These are phyloP conservation scores for Leucoraja ocellata DNA, from an alignment of 2,797 vertebrate genomes.

Conservation along the genomic window DNA sequence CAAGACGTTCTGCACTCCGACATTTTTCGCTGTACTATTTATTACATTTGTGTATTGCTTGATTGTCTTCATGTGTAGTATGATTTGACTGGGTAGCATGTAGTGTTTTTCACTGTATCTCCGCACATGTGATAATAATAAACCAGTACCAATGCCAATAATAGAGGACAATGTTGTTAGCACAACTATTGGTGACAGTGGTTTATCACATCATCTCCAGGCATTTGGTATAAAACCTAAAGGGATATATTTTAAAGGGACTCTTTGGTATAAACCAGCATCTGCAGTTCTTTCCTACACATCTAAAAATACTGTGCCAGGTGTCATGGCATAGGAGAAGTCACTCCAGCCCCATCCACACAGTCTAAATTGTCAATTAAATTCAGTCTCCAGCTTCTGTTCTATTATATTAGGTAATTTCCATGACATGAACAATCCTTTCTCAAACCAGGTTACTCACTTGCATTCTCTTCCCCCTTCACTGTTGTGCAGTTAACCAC, in stretches of 20 bases:
- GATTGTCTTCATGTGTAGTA: no score
- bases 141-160: no score
- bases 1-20: no score
- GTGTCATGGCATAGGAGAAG: no score
- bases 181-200: not conserved
- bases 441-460: not conserved
- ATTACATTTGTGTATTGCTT: no score
- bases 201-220: not conserved
- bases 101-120: no score
- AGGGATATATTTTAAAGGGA: not conserved
- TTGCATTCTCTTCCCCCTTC: not conserved
- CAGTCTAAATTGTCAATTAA: not conserved
- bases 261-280: no score
- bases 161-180: not conserved
- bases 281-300: no score
- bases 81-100: no score
- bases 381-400: not conserved
- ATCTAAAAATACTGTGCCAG: not conserved
- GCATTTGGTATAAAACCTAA: not conserved
- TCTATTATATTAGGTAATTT: not conserved
- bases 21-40: no score
- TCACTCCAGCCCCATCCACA: no score
- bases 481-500: not conserved
- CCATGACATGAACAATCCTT: not conserved
- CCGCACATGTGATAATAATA: no score